phyloP scores from a whole-genome alignment of 2,888 invertebrate genomes.

The Troides aeacus region DNA sequence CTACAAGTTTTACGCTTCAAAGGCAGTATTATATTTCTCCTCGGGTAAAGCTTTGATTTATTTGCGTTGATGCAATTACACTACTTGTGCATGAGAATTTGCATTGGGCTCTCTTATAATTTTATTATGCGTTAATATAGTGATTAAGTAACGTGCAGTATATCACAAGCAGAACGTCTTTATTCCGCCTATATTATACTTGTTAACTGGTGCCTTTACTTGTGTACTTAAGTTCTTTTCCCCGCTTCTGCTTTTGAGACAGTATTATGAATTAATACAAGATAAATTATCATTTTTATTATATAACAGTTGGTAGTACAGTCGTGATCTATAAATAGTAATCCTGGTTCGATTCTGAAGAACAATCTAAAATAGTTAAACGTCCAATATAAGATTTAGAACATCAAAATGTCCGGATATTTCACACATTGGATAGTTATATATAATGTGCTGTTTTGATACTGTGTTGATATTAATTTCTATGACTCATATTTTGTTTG shows the following conservation, averaged over 20 bases:
- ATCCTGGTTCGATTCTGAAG: too few relatives aligned
- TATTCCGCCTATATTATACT: neutral
- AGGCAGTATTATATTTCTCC: slow-evolving; percentile 51
- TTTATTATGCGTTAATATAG: slow-evolving; percentile 30
- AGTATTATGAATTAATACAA: too few relatives aligned
- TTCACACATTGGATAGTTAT: too few relatives aligned
- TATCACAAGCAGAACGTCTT: slow-evolving; percentile 9
- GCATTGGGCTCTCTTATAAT: slow-evolving; percentile 32
- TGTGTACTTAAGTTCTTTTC: neutral
- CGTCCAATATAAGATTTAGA: too few relatives aligned
- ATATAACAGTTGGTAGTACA: too few relatives aligned
- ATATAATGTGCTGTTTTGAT: too few relatives aligned
- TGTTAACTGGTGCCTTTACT: neutral
- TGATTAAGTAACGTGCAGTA: slow-evolving; percentile 22
- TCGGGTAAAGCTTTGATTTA: slow-evolving; percentile 64
- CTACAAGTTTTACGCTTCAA: slow-evolving; percentile 39
- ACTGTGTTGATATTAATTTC: too few relatives aligned
- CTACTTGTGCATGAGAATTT: slow-evolving; percentile 50
- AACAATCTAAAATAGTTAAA: too few relatives aligned
- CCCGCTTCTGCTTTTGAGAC: neutral
- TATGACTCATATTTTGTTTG: too few relatives aligned
- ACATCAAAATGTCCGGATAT: too few relatives aligned
- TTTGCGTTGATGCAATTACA: slow-evolving; percentile 60
- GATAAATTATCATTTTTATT: too few relatives aligned
- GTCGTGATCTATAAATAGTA: too few relatives aligned